Percentiles rank a stretch among this genome's conserved stretches.
Evolutionary conservation across 1,140 invertebrate species (phyloP).

Genomic region (Microplitis mediator): DNA sequence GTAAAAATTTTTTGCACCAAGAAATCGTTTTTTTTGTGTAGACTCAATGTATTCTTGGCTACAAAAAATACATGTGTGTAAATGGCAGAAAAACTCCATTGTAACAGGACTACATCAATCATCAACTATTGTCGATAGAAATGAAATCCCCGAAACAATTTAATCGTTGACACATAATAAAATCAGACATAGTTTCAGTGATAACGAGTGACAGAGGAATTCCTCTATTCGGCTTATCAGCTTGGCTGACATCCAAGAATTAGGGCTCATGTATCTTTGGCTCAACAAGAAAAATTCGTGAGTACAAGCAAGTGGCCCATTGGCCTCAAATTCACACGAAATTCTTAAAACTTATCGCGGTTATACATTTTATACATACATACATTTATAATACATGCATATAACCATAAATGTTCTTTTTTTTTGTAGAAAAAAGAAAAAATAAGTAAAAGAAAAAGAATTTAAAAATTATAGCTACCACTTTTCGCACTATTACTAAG

Average conservation of each 20-base stretch:
- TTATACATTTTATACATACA: not conserved
- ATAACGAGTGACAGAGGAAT: not conserved
- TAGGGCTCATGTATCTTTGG: not conserved
- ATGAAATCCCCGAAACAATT: not conserved
- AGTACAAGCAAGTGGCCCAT: not conserved
- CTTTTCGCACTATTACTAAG: not conserved
- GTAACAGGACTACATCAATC: too few species aligned
- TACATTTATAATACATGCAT: too few species aligned
- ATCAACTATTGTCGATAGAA: too few species aligned
- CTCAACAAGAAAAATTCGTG: slow-evolving; percentile 15
- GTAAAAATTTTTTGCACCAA: too few species aligned
- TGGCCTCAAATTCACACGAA: not conserved
- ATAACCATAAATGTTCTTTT: slow-evolving; percentile 6
- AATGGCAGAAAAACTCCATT: too few species aligned
- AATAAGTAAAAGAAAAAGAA: not conserved
- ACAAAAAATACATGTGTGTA: too few species aligned
- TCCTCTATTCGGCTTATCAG: not conserved
- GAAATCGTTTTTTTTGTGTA: too few species aligned
- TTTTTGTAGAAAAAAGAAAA: not conserved
- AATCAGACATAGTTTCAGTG: not conserved
- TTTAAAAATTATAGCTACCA: not conserved
- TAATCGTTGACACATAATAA: too few species aligned
- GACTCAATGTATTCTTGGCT: too few species aligned
- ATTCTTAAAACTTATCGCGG: slow-evolving; percentile 16
- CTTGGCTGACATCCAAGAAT: slow-evolving; percentile 26